Evolutionary conservation across 2,113 vertebrate species (phyloP).

Genomic region (Castor canadensis): DNA sequence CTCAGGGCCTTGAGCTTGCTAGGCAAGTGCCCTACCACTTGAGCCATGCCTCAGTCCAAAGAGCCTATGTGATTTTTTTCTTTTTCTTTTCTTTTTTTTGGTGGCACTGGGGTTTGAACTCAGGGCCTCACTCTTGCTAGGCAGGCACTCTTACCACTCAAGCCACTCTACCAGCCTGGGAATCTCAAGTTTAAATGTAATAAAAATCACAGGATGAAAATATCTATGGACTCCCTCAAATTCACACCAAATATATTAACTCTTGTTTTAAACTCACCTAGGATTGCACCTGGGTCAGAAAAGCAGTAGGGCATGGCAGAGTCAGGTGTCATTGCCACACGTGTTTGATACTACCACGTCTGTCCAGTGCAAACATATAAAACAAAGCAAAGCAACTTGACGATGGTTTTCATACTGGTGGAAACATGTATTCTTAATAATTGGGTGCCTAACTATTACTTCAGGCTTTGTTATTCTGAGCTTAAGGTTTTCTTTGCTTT

Average conservation of each 20-base stretch:
- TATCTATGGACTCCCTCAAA: background rate
- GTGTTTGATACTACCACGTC: background rate
- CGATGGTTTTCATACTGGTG: background rate
- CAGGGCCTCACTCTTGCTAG: too few species aligned
- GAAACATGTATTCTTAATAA: background rate
- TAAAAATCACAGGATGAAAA: background rate
- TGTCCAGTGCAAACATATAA: background rate
- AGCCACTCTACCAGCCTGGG: too few species aligned
- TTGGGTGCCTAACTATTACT: background rate
- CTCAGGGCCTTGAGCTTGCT: too few species aligned
- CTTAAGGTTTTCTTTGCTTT: conserved; percentile 20
- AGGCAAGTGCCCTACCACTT: too few species aligned
- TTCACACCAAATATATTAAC: background rate
- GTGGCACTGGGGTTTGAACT: too few species aligned
- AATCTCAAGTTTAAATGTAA: background rate
- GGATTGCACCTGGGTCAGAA: background rate
- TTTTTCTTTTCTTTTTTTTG: too few species aligned
- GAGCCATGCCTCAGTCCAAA: too few species aligned
- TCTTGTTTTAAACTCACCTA: background rate
- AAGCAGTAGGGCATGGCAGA: background rate
- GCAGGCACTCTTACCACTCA: too few species aligned
- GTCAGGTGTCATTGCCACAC: background rate
- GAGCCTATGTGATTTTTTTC: too few species aligned
- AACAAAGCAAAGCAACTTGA: background rate
- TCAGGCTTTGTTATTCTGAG: background rate